Evolutionary conservation across 30 jellyfish, hydroid and myxozoan species (phyloP).

Genomic region (Turritopsis dohrnii): DNA sequence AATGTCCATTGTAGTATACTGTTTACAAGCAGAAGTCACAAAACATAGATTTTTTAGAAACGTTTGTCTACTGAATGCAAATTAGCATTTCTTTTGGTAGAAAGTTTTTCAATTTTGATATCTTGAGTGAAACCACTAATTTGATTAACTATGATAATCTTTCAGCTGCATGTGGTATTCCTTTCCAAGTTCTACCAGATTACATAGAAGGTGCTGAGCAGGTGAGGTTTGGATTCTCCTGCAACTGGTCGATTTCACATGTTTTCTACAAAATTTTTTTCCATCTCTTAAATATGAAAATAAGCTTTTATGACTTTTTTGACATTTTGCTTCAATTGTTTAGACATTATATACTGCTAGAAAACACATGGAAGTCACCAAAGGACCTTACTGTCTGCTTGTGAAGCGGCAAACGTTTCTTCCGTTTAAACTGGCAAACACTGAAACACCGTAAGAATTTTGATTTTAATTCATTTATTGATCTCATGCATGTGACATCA

Average conservation of each 20-base stretch:
- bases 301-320: too few relatives aligned
- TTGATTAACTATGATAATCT: too few relatives aligned
- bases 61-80: background rate
- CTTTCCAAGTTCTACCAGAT: slow-evolving; percentile 96
- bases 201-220: slow-evolving; percentile 97
- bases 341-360: slow-evolving; percentile 96
- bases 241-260: background rate
- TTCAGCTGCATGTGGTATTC: slow-evolving; percentile 99
- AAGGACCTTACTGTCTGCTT: slow-evolving; percentile 94
- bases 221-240: slow-evolving; percentile 28
- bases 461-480: background rate
- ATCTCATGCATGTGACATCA: background rate
- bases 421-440: slow-evolving; percentile 65
- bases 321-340: too few relatives aligned
- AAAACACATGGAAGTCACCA: slow-evolving; percentile 95
- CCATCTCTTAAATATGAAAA: too few relatives aligned
- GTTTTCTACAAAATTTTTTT: background rate
- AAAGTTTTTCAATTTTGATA: background rate
- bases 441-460: slow-evolving; percentile 53
- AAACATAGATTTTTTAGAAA: too few relatives aligned
- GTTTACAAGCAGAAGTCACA: too few relatives aligned
- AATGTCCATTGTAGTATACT: too few relatives aligned
- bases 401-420: slow-evolving; percentile 87
- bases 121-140: background rate
- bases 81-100: background rate